phyloP scores from a whole-genome alignment of 2,113 vertebrate genomes.

The Otolemur garnettii region DNA sequence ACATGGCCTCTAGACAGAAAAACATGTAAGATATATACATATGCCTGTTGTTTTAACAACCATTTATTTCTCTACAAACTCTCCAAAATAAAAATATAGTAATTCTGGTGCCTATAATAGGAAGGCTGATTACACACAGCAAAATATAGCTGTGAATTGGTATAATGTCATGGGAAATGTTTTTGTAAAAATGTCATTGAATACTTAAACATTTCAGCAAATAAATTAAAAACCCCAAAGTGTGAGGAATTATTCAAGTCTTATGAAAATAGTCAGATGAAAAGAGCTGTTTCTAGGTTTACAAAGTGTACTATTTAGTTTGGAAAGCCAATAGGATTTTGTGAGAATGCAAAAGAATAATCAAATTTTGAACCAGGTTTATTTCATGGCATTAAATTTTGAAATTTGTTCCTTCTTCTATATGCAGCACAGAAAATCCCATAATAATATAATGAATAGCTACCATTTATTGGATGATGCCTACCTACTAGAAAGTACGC shows the following conservation, averaged over 20 bases:
- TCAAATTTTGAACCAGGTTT: background rate
- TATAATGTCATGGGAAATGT: background rate
- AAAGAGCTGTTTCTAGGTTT: background rate
- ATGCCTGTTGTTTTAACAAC: background rate
- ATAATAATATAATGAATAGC: slow-evolving; percentile 7
- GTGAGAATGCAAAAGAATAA: background rate
- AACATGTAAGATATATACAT: too few species aligned
- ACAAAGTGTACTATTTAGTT: background rate
- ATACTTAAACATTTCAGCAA: background rate
- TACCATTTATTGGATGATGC: background rate
- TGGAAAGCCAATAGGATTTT: background rate
- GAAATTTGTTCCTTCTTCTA: background rate
- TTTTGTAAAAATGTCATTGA: background rate
- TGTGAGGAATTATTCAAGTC: background rate
- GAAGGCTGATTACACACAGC: background rate
- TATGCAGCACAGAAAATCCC: background rate
- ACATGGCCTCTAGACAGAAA: background rate
- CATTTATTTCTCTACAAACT: background rate
- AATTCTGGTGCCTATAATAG: background rate
- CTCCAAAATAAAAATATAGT: background rate
- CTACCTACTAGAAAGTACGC: background rate
- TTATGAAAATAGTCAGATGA: background rate
- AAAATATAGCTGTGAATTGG: background rate
- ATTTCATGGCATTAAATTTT: background rate
- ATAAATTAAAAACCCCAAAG: background rate